Conservation (phyloP, 2,797 vertebrate species). For the Pseudotriccus pelzelni region DNA sequence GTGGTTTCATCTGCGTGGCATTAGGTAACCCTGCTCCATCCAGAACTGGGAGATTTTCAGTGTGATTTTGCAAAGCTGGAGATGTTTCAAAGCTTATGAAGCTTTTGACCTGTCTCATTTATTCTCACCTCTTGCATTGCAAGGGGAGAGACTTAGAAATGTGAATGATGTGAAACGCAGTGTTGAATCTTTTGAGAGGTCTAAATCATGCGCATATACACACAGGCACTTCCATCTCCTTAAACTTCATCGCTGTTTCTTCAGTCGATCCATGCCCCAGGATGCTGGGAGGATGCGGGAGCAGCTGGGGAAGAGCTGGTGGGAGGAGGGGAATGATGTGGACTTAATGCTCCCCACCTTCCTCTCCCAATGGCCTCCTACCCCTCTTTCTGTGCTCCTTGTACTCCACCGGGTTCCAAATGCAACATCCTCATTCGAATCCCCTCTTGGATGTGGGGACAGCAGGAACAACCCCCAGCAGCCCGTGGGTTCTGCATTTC, state of each 20-base stretch:
- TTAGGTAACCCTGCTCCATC: background rate
- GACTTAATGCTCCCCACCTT: accelerated
- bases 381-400: background rate
- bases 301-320: background rate
- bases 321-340: background rate
- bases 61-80: background rate
- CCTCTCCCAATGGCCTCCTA: background rate
- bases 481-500: background rate
- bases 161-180: background rate
- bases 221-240: background rate
- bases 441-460: background rate
- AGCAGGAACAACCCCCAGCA: background rate
- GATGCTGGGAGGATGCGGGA: background rate
- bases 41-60: background rate
- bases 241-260: background rate
- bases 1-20: background rate
- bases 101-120: constrained; percentile 37
- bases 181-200: constrained; percentile 39
- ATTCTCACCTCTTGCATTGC: background rate
- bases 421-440: accelerated
- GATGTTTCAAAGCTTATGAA: background rate
- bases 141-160: background rate
- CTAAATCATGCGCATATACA: background rate
- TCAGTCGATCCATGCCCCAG: accelerated
- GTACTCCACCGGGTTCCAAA: accelerated